Evolutionary conservation across 2,797 vertebrate genomes (phyloP).

Genomic region (Rhyacichthys aspro): DNA sequence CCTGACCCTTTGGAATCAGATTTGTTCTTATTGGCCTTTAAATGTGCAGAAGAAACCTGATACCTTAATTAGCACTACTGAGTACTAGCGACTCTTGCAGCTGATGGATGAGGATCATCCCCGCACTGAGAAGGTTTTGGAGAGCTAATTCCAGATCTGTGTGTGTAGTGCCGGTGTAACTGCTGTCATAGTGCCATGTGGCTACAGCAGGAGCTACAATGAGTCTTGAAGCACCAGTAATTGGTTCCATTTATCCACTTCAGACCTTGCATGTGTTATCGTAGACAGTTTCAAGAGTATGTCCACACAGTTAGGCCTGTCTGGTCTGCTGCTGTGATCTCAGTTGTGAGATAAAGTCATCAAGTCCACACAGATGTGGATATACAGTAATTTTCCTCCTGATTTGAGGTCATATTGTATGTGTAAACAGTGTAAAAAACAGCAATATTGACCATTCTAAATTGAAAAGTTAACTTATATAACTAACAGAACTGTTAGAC

Average conservation of each 20-base stretch:
- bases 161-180: conserved; percentile 35
- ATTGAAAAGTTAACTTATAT: too few species aligned
- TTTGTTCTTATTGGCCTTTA: background rate
- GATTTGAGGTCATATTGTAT: too few species aligned
- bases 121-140: conserved; percentile 19
- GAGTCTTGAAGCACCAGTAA: conserved; percentile 47
- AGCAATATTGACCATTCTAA: too few species aligned
- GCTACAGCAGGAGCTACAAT: conserved; percentile 21
- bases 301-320: background rate
- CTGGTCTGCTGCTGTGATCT: too few species aligned
- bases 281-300: conserved; percentile 10
- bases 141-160: conserved; percentile 40
- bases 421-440: too few species aligned
- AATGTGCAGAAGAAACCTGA: background rate
- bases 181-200: conserved; percentile 42
- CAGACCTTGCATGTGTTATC: conserved; percentile 42
- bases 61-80: conserved; percentile 20
- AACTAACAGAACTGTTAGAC: too few species aligned
- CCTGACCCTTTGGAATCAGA: too few species aligned
- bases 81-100: background rate
- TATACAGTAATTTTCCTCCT: too few species aligned
- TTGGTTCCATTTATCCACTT: conserved; percentile 59
- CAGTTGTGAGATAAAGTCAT: too few species aligned
- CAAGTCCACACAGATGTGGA: too few species aligned
- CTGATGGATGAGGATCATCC: conserved; percentile 23